Conservation (phyloP, 1,140 invertebrate species). For the Sipha flava region DNA sequence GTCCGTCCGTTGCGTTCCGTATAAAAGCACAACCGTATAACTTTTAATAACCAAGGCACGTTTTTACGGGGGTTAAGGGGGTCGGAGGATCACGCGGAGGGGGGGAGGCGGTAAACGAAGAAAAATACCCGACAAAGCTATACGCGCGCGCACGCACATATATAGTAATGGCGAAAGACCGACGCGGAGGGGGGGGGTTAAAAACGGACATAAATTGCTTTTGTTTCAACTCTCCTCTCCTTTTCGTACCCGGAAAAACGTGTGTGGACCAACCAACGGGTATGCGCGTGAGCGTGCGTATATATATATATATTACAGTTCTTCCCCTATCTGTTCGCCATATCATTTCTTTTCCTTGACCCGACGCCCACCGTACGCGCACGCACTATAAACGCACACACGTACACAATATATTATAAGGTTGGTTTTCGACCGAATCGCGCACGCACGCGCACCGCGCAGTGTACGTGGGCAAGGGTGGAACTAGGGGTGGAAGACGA, state of each 20-base stretch:
- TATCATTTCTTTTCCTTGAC: slow-evolving; percentile 27
- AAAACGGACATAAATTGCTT: slow-evolving; percentile 32
- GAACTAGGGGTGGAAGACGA: too few relatives aligned
- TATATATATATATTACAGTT: neutral
- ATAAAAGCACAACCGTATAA: slow-evolving; percentile 30
- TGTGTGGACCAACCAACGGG: slow-evolving; percentile 20
- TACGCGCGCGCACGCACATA: neutral
- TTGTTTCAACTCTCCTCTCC: slow-evolving; percentile 30
- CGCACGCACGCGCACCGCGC: neutral
- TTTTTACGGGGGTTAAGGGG: slow-evolving; percentile 24
- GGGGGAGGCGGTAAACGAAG: slow-evolving; percentile 8
- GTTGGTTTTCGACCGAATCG: too few relatives aligned
- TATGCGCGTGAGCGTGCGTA: neutral
- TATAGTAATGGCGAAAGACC: slow-evolving; percentile 23
- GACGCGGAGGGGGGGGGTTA: neutral
- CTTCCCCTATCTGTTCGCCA: slow-evolving; percentile 10
- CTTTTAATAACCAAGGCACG: slow-evolving; percentile 32
- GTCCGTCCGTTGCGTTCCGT: neutral
- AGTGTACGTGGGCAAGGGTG: too few relatives aligned
- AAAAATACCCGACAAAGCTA: slow-evolving; percentile 29
- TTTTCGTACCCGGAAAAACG: neutral
- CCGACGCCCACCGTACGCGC: neutral
- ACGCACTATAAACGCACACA: neutral
- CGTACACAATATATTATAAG: too few relatives aligned
- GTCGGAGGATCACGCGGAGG: neutral